Conservation (phyloP, 2,113 vertebrate species). For the Jacana jacana region DNA sequence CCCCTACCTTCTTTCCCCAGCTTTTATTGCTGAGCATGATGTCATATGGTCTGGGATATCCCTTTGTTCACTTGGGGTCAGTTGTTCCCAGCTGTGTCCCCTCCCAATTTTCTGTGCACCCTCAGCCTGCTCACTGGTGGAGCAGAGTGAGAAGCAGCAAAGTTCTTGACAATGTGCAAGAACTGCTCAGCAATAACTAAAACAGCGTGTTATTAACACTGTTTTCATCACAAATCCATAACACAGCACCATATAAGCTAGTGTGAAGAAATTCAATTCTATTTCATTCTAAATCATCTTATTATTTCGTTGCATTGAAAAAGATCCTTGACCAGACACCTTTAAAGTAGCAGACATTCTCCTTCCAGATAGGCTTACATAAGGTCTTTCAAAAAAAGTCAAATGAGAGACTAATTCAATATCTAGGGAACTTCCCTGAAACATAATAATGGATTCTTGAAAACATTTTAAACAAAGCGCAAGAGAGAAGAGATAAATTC, state of each 20-base stretch:
- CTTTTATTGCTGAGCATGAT: neutral
- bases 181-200: neutral
- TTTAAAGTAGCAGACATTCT: neutral
- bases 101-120: neutral
- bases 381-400: neutral
- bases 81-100: no score
- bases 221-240: neutral
- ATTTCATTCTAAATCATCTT: neutral
- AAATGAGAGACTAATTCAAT: neutral
- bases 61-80: neutral
- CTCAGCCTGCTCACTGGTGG: neutral
- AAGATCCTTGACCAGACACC: neutral
- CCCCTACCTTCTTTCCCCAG: neutral
- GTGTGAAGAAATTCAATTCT: neutral
- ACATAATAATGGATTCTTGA: neutral
- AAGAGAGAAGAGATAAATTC: neutral
- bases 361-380: neutral
- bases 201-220: neutral
- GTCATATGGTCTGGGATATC: neutral
- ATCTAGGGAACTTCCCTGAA: neutral
- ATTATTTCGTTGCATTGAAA: neutral
- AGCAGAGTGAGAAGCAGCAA: neutral
- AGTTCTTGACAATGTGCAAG: neutral
- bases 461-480: neutral
- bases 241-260: neutral